phyloP scores from a whole-genome alignment of 2,113 vertebrate genomes.

The Eulacestoma nigropectus region DNA sequence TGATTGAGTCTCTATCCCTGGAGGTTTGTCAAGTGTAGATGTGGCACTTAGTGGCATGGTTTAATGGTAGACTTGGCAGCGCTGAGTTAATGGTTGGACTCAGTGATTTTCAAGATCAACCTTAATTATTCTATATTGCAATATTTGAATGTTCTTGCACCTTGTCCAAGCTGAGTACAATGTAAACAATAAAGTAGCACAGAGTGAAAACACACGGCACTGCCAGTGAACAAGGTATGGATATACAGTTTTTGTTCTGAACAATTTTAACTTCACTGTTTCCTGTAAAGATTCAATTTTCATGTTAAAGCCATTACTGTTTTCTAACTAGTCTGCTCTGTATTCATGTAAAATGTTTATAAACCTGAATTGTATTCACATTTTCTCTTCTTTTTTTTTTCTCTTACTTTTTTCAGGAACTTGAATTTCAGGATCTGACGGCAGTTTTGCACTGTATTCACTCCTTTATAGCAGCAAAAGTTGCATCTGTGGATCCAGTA shows the following conservation, averaged over 20 bases:
- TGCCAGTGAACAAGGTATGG: neutral
- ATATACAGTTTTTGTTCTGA: neutral
- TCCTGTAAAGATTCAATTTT: neutral
- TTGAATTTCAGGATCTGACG: constrained; percentile 89
- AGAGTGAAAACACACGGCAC: neutral
- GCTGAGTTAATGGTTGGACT: neutral
- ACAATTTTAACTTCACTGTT: neutral
- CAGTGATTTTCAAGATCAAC: neutral
- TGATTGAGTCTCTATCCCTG: neutral
- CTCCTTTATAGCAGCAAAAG: constrained; percentile 91
- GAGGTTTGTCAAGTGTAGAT: neutral
- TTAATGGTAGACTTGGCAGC: neutral
- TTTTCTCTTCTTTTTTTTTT: neutral
- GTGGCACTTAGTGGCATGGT: neutral
- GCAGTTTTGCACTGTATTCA: constrained; percentile 90
- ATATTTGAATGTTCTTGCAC: neutral
- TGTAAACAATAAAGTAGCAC: neutral
- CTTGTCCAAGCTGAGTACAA: neutral
- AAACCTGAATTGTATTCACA: neutral
- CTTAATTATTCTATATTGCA: neutral
- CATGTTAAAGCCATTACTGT: neutral
- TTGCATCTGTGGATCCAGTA: constrained; percentile 88
- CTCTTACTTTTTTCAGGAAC: constrained; percentile 75
- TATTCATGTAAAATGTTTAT: neutral
- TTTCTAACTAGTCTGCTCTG: neutral